phyloP scores from a whole-genome alignment of 1,140 invertebrate species.

The Anastatus disparis region DNA sequence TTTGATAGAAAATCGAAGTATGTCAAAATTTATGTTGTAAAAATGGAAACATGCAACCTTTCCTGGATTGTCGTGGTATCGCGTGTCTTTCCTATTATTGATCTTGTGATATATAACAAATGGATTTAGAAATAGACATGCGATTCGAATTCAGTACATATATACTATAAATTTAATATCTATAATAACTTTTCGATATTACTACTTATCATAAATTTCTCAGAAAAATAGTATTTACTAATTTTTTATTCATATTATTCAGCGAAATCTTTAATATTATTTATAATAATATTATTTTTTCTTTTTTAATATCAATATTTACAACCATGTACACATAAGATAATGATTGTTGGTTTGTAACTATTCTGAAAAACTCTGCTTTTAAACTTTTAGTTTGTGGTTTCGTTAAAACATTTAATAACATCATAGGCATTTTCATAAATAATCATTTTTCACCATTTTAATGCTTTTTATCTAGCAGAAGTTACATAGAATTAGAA shows the following conservation, averaged over 20 bases:
- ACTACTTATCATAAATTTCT: neutral
- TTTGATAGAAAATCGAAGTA: conserved; percentile 39
- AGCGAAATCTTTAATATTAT: neutral
- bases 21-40: conserved; percentile 34
- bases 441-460: no score
- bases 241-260: neutral
- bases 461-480: no score
- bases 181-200: conserved; percentile 23
- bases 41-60: conserved; percentile 14
- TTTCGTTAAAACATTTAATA: no score
- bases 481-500: no score
- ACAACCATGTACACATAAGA: no score
- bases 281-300: no score
- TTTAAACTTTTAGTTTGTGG: no score
- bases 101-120: conserved; percentile 36
- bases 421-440: no score
- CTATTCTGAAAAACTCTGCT: no score
- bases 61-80: conserved; percentile 32
- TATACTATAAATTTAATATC: neutral
- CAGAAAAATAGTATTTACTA: neutral
- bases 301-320: no score
- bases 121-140: conserved; percentile 35
- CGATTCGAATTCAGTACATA: conserved; percentile 15
- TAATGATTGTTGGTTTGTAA: no score
- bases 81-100: conserved; percentile 37